These are phyloP conservation scores for Chionomys nivalis DNA, from an alignment of 2,113 vertebrate genomes.

Conservation along the genomic window DNA sequence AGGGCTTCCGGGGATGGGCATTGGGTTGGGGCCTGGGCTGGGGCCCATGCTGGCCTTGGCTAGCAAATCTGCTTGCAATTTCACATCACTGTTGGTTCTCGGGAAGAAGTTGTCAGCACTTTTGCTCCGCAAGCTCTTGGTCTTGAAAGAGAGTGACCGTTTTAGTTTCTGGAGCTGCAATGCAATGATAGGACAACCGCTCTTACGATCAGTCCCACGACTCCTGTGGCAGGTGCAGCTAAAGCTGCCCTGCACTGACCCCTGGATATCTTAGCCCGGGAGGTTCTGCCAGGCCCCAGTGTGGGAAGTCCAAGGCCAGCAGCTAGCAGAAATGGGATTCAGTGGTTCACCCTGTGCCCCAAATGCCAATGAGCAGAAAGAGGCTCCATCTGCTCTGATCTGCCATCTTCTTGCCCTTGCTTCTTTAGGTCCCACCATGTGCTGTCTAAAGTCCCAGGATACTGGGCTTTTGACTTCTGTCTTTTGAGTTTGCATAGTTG, in stretches of 20 bases:
- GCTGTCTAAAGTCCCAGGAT: not conserved
- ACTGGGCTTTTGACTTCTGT: not conserved
- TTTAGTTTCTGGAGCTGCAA: constrained; percentile 97
- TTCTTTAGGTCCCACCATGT: not conserved
- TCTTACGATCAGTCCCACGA: constrained; percentile 60
- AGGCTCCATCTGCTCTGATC: not conserved
- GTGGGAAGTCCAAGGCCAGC: not conserved
- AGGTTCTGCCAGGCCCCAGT: not conserved
- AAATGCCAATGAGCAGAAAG: not conserved
- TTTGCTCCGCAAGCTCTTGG: constrained; percentile 97
- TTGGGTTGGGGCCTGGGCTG: constrained; percentile 91
- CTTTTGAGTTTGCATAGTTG: not conserved
- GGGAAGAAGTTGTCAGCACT: constrained; percentile 99
- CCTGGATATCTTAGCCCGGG: not conserved
- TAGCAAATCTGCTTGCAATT: constrained; percentile 89
- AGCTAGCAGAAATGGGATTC: not conserved
- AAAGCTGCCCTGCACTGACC: not conserved
- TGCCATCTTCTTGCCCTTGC: not conserved
- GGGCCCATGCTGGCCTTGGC: constrained; percentile 91
- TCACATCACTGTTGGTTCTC: constrained; percentile 89
- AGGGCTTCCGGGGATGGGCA: constrained; percentile 87
- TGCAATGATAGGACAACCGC: constrained; percentile 75
- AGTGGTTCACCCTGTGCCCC: no score
- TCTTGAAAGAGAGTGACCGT: constrained; percentile 98
- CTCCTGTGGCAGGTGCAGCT: not conserved